Evolutionary conservation across 2,113 vertebrate genomes (phyloP), one percentile per base, ranked within the genome.

Genomic region (Sturnus vulgaris): DNA sequence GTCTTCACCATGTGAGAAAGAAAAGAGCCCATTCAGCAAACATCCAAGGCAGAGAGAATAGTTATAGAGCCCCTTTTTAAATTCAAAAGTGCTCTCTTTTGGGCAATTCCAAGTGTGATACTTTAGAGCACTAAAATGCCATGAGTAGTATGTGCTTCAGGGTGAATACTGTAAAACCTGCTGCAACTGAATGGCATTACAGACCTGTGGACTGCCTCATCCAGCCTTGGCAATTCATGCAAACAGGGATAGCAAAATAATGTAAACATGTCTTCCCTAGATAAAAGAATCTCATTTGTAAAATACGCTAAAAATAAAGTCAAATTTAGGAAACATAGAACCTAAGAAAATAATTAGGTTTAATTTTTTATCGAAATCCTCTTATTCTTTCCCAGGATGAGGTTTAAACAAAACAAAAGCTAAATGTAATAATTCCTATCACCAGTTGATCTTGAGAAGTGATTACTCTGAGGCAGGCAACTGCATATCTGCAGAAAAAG

Each of bases 31-130:
- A 39, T 93, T 95, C 93, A 94, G 79, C 75, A 89, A 96, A 95
- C 83, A 95, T 52, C 42, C 31, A 92, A 95, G 92, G 76, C 39
- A 92, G 75, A 91, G 11, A 82, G 69, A 92, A 75, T 80, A 95
- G 96, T 93, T 96, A 88, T 22, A 93, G 46, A 94, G 49, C 18
- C 23, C n/a, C 25, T 94, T 92, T 96, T 76, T 93, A 92, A 97
- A 97, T 89, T 42, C 65, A 37, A 13, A 94, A 94, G 70, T 95
- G 83, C 86, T 96, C 87, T 96, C 70, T 84, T 81, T 96, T 95
- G 71, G 57, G 65, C 86, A 93, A 82, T 94, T 89, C 78, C 82
- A 79, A 71, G 80, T 69, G 75, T 82, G 57, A 70, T 56, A 39
- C 82, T 75, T 80, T 7, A 82, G 57, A 95, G 68, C 57, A 90